These are phyloP conservation scores for Lasiurus cinereus DNA, from an alignment of 2,113 vertebrate genomes.

Conservation along the genomic window DNA sequence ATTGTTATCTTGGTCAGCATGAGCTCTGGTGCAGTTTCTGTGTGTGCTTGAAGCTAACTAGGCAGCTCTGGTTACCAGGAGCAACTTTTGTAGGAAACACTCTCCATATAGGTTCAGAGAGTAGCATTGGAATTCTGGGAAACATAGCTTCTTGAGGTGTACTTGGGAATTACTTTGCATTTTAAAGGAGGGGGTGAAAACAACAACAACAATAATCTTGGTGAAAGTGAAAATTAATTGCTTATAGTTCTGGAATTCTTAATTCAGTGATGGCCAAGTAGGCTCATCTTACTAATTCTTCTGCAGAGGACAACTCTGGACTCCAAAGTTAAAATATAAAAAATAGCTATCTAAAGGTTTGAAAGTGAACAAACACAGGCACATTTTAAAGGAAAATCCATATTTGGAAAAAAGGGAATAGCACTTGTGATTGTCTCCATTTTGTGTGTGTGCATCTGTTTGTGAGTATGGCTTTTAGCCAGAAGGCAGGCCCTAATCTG, in stretches of 20 bases:
- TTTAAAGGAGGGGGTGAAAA: not conserved
- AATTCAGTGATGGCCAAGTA: not conserved
- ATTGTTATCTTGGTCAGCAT: not conserved
- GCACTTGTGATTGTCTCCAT: not conserved
- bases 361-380: not conserved
- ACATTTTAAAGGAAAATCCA: not conserved
- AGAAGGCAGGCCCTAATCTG: not conserved
- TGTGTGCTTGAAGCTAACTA: conserved; percentile 60
- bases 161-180: not conserved
- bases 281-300: conserved; percentile 11
- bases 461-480: not conserved
- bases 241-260: not conserved
- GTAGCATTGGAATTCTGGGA: conserved; percentile 41
- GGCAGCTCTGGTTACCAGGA: conserved; percentile 27
- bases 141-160: not conserved
- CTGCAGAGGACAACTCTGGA: not conserved
- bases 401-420: not conserved
- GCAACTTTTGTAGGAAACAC: conserved; percentile 34
- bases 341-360: not conserved
- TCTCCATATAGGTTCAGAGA: conserved; percentile 35
- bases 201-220: not conserved
- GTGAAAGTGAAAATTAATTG: conserved; percentile 28
- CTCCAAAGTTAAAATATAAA: conserved; percentile 20
- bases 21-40: not conserved
- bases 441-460: not conserved